These are phyloP conservation scores for Porites lutea DNA, from an alignment of 64 coral and sea anemone species.

Conservation along the genomic window DNA sequence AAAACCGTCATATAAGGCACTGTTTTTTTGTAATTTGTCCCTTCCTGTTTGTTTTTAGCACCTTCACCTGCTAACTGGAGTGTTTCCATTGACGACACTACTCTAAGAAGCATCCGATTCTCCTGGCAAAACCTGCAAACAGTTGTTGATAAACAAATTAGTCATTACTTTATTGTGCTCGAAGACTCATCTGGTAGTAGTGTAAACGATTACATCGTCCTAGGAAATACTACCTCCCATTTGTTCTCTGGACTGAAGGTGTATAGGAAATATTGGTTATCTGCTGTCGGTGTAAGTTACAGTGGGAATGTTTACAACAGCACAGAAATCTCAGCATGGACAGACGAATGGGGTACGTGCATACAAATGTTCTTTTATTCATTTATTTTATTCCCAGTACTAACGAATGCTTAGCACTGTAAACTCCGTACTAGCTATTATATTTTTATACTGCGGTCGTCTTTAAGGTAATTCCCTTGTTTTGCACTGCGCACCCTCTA, in stretches of 20 bases:
- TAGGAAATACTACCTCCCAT: not conserved
- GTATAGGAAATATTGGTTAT: not conserved
- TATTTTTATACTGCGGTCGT: no score
- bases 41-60: not conserved
- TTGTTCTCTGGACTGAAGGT: not conserved
- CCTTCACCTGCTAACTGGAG: not conserved
- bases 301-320: not conserved
- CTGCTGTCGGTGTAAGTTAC: not conserved
- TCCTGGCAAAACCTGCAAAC: not conserved
- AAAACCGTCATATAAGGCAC: no score
- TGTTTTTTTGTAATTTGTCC: no score
- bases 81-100: not conserved
- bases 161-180: not conserved
- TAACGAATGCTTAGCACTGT: no score
- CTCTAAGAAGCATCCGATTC: not conserved
- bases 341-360: not conserved
- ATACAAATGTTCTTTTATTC: not conserved
- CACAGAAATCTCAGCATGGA: not conserved
- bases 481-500: no score
- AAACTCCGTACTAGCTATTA: no score
- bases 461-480: no score
- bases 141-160: not conserved
- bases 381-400: no score
- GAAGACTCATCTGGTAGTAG: not conserved
- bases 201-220: not conserved